phyloP scores from a whole-genome alignment of 2,113 vertebrate species.

The human (Homo sapiens) region GRCh38 chr12:65115501-65116000 shows the following conservation, averaged over 20 bases:
- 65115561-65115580: constrained; percentile 23
- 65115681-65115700: constrained; percentile 50
- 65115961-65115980: neutral
- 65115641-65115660: constrained; percentile 38
- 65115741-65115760: neutral
- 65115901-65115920: neutral
- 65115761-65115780: neutral
- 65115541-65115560: constrained; percentile 51
- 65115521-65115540: constrained; percentile 40
- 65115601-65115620: constrained; percentile 35
- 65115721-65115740: neutral
- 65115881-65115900: neutral
- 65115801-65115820: neutral
- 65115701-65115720: neutral
- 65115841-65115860: neutral
- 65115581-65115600: constrained; percentile 49
- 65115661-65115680: neutral
- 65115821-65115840: neutral
- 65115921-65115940: constrained; percentile 21
- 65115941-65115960: neutral
- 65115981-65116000: constrained; percentile 23
- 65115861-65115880: neutral
- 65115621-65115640: constrained; percentile 8
- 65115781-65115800: neutral
- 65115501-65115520: constrained; percentile 56